phyloP scores from a whole-genome alignment of 2,797 vertebrate species.

The Eulemur coronatus region DNA sequence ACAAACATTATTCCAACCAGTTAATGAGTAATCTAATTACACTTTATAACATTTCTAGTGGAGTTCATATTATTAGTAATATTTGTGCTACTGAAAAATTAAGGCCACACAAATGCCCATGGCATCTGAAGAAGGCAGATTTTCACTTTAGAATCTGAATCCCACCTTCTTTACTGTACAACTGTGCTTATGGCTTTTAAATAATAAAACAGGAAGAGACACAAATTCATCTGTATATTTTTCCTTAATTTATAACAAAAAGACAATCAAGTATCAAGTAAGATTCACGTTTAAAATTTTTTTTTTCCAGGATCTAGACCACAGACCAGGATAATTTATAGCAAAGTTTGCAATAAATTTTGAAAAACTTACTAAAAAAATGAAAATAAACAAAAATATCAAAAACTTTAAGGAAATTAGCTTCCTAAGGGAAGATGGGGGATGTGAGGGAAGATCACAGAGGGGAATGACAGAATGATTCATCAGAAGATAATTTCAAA shows the following conservation, averaged over 20 bases:
- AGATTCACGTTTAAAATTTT: background rate
- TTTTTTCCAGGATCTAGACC: background rate
- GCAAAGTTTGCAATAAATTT: background rate
- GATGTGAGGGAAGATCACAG: background rate
- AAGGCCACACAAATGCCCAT: background rate
- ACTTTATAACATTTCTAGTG: background rate
- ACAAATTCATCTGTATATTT: background rate
- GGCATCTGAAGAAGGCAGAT: background rate
- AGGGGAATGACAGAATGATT: background rate
- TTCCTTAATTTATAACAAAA: background rate
- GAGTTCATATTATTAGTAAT: slow-evolving; percentile 19
- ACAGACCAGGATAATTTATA: background rate
- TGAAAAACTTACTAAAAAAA: background rate
- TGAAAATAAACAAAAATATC: background rate
- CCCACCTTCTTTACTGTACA: background rate
- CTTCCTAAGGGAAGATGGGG: background rate
- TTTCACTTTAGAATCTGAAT: slow-evolving; percentile 29
- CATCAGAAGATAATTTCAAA: background rate
- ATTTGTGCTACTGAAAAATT: background rate
- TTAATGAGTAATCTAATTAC: background rate
- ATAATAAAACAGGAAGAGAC: background rate
- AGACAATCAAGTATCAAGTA: background rate
- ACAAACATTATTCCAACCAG: background rate
- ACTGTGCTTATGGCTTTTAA: background rate
- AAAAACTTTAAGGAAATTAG: background rate